Conservation (phyloP, 2,797 vertebrate species). For the Okamejei kenojei region DNA sequence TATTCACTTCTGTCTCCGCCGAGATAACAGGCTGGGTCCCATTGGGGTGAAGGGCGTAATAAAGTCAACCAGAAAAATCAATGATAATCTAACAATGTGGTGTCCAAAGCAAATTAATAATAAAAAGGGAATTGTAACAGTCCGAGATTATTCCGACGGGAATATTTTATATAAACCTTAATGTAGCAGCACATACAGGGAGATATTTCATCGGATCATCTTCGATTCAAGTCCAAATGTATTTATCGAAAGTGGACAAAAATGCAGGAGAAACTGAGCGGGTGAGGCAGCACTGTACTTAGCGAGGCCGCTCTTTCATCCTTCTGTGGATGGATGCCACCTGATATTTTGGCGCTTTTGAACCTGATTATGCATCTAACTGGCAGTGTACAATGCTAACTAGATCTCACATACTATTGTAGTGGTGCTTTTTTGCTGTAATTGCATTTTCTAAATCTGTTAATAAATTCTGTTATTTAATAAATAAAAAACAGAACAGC, state of each 20-base stretch:
- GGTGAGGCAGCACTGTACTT: background rate
- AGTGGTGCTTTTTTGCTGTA: background rate
- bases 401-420: background rate
- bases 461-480: conserved; percentile 33
- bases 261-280: too few relatives aligned
- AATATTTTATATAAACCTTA: conserved; percentile 27
- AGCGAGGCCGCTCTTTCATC: background rate
- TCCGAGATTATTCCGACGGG: background rate
- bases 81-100: background rate
- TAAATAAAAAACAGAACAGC: background rate
- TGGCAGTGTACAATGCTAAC: background rate
- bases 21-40: background rate
- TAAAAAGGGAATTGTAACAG: conserved; percentile 12
- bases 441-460: conserved; percentile 33
- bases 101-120: background rate
- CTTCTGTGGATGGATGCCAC: background rate
- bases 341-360: background rate
- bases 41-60: background rate
- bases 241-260: background rate
- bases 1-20: background rate
- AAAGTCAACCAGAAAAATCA: background rate
- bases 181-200: conserved; percentile 11
- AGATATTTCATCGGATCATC: background rate
- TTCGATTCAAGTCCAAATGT: background rate
- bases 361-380: background rate